Conservation (phyloP, 35 echinoderm and acorn worm species). For the Apostichopus japonicus region DNA sequence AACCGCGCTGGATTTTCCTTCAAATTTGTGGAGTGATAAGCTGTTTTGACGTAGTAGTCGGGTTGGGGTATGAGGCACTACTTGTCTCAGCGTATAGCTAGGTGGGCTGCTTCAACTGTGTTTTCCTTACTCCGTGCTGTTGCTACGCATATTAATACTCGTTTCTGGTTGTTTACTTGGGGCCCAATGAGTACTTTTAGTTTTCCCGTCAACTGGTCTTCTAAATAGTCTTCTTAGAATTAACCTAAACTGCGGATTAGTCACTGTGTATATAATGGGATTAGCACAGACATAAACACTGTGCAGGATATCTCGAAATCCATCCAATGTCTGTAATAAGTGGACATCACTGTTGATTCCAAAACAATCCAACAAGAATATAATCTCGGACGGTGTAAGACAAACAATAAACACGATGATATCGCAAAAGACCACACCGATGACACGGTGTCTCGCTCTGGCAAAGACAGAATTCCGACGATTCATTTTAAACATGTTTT, state of each 20-base stretch:
- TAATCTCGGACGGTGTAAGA: constrained; percentile 3
- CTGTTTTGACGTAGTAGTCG: no score
- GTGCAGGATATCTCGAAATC: not conserved
- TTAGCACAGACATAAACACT: constrained; percentile 46
- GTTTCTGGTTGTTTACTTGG: constrained; percentile 5
- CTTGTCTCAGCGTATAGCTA: no score
- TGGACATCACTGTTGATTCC: not conserved
- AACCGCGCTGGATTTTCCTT: no score
- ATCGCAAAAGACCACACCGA: constrained; percentile 35
- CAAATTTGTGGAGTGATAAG: no score
- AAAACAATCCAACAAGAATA: constrained; percentile 16
- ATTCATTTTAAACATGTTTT: constrained; percentile 31
- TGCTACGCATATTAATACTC: constrained; percentile 17
- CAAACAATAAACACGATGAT: constrained; percentile 49
- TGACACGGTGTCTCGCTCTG: constrained; percentile 20
- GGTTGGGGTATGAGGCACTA: no score
- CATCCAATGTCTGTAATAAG: not conserved
- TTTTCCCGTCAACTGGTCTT: not conserved
- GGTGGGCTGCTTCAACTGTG: no score
- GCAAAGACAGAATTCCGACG: constrained; percentile 24
- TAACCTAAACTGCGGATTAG: constrained; percentile 34
- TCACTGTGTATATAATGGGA: constrained; percentile 28
- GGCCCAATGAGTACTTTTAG: not conserved
- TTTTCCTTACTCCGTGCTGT: not conserved
- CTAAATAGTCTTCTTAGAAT: constrained; percentile 9